Evolutionary conservation across 2,888 invertebrate genomes (phyloP), one percentile per base, ranked within the genome.

Genomic region (Ectemnius lituratus): DNA sequence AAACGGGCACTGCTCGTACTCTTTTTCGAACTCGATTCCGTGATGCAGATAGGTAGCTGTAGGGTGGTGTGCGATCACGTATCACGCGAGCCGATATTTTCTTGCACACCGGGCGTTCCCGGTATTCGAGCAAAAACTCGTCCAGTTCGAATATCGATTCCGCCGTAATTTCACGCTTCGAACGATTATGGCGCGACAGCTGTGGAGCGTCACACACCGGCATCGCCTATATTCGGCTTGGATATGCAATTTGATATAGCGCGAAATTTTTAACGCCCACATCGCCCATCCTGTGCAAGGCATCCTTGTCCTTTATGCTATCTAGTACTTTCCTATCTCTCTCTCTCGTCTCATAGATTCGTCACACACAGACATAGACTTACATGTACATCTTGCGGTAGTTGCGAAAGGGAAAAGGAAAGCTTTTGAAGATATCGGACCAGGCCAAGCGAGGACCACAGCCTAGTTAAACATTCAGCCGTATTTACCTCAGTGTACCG

Each of bases 171-270:
- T 82, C 82, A 82, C 82, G 80, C 78, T 80, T 73, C 70, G 69
- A 72, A 78, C 80, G 80, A 82, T 82, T 80, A 80, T 78, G 75
- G 68, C 65, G 76, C 82, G 78, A 76, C 82, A 82, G 82, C 82
- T 82, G 82, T 49, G 73, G 70, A 74, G 75, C 71, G 79, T 76
- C 82, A 72, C 78, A 78, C 63, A 80, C 59, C 62, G 49, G 58
- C 57, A 52, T 49, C 64, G 62, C 58, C 60, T 65, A 47, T 49
- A 57, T 20, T 28, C 75, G 67, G 66, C 63, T 79, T 56, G 73
- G 71, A 81, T 81, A 67, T 64, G 73, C 70, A 59, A 70, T 76
- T 59, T 67, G 70, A 67, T 67, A 56, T 57, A 65, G 27, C 61
- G 56, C 58, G 27, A 70, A 62, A 67, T 70, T 73, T 66, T 69